These are phyloP conservation scores for Neodiprion lecontei DNA, from an alignment of 1,140 invertebrate genomes.

Conservation along the genomic window DNA sequence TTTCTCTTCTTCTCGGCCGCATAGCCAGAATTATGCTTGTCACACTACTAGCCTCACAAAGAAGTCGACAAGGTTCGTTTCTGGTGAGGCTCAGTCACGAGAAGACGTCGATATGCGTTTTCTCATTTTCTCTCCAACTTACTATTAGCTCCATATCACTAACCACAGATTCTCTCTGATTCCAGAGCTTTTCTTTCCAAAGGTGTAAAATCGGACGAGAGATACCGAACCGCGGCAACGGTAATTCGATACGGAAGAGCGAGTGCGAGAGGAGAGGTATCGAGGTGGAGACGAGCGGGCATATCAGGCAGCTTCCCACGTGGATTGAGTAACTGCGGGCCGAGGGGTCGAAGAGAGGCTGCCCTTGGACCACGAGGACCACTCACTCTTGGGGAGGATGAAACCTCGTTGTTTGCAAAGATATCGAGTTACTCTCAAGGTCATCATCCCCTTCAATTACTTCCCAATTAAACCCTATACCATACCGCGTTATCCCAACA, in stretches of 20 bases:
- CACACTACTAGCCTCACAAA: background rate
- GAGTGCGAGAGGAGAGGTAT: constrained; percentile 25
- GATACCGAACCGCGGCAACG: background rate
- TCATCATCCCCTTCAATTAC: background rate
- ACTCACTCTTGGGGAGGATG: too few species aligned
- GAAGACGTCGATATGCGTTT: background rate
- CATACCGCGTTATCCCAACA: too few species aligned
- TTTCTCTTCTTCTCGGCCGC: background rate
- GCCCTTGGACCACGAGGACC: background rate
- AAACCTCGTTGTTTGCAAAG: constrained; percentile 9
- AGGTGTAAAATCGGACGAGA: background rate
- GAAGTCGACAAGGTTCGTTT: background rate
- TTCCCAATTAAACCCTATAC: too few species aligned
- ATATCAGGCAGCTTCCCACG: constrained; percentile 48
- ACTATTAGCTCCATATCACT: too few species aligned
- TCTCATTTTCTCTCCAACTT: too few species aligned
- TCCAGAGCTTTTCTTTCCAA: background rate
- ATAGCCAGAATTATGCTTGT: background rate
- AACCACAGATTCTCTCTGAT: too few species aligned
- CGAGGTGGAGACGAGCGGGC: constrained; percentile 28
- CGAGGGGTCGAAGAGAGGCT: constrained; percentile 10
- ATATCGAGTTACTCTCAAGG: background rate
- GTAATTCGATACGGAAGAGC: background rate
- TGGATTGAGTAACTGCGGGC: constrained; percentile 59
- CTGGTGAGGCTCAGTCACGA: background rate